phyloP scores from a whole-genome alignment of 2,797 vertebrate species.

The Coendou prehensilis region DNA sequence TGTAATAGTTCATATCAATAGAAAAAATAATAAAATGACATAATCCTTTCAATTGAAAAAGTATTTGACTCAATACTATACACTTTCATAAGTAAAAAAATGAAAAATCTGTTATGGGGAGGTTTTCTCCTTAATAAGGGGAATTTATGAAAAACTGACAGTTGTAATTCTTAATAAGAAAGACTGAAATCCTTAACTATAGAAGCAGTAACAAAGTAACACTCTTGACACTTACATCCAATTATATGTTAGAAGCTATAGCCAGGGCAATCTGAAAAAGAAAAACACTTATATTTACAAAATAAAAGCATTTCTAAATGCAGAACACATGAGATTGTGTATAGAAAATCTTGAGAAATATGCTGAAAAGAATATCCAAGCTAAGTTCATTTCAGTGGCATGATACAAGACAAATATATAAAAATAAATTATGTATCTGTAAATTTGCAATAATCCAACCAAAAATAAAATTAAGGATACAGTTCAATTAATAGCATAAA shows the following conservation, averaged over 20 bases:
- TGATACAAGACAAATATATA: not conserved
- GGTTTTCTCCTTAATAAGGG: not conserved
- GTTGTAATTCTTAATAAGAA: not conserved
- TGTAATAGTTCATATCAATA: not conserved
- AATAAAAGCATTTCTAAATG: not conserved
- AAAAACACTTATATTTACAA: not conserved
- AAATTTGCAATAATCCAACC: not conserved
- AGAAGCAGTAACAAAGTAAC: not conserved
- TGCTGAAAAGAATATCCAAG: not conserved
- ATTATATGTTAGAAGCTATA: not conserved
- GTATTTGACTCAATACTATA: not conserved
- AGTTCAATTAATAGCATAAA: not conserved
- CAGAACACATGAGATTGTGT: not conserved
- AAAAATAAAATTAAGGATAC: not conserved
- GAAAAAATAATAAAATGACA: not conserved
- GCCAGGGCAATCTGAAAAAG: not conserved
- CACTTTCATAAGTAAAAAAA: not conserved
- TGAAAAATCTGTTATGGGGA: not conserved
- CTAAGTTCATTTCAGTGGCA: not conserved
- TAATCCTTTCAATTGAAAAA: not conserved
- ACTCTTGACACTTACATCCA: not conserved
- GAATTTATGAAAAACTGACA: not conserved
- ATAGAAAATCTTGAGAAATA: not conserved
- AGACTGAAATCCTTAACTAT: not conserved
- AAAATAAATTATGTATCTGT: not conserved